Percentiles rank a stretch among this genome's conserved stretches.
phyloP scores from a whole-genome alignment of 2,113 vertebrate genomes.

The Panurus biarmicus region DNA sequence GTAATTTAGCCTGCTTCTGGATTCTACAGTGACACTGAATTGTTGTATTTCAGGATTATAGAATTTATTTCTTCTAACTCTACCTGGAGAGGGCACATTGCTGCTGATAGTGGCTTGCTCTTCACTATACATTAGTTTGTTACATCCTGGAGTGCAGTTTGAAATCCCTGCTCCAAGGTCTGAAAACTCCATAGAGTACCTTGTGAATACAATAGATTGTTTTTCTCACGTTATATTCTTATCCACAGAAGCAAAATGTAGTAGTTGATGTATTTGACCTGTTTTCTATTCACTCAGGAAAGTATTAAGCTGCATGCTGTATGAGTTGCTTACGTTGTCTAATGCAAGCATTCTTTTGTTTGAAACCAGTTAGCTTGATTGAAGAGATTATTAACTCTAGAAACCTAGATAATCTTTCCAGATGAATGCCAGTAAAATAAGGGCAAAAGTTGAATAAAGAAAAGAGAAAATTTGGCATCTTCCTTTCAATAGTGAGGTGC shows the following conservation, averaged over 20 bases:
- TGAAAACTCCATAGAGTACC: not conserved
- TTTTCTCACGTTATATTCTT: not conserved
- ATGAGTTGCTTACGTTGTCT: not conserved
- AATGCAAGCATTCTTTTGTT: conserved; percentile 22
- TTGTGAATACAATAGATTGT: not conserved
- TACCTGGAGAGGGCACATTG: not conserved
- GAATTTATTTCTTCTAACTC: not conserved
- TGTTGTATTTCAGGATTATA: not conserved
- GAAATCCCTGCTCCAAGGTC: not conserved
- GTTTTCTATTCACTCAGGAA: not conserved
- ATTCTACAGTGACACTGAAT: not conserved
- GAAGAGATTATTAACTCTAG: not conserved
- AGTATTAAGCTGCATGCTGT: conserved; percentile 1
- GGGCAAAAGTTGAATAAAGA: not conserved
- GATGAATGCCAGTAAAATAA: not conserved
- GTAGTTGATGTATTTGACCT: not conserved
- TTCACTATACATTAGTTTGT: not conserved
- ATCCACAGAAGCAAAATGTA: not conserved
- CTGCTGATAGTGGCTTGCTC: not conserved
- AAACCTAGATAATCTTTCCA: not conserved
- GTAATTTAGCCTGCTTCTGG: not conserved
- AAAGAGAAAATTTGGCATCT: not conserved
- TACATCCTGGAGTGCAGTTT: not conserved
- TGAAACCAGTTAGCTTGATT: not conserved
- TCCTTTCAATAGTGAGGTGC: not conserved